Base-by-base conservation (phyloP, 2,113 vertebrate species). In the Microtus montanus region DNA sequence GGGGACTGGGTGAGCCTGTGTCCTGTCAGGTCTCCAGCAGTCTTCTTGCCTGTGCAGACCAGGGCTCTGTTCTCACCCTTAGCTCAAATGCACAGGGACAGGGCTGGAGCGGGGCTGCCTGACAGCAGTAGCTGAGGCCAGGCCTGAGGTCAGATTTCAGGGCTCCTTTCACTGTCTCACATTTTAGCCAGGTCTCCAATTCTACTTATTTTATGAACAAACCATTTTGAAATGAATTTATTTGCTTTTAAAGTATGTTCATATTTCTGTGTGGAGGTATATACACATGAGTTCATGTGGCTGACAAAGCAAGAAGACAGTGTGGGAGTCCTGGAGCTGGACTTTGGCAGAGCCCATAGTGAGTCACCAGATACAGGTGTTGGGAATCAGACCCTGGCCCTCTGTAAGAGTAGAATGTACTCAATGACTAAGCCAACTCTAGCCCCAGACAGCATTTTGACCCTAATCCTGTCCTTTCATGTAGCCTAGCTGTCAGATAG, bases 391-490 rank as follows among this genome's bases (percentile, higher is more conserved):
- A 54, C 52, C 52, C 14, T 58, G 26, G 74, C 47, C 41, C 74
- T 77, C 41, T 77, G 74, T 47, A 47, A 17, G 74, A 47, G 74
- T 10, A 28, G 24, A 54, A 54, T 17, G 12, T 12, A 14, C 41
- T 75, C 38, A 28, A 44, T 0, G 0, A 1, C 73, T 75, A 41
- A 77, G 41, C 41, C 41, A 28, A 15, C 41, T 28, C 74, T 41
- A 75, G 24, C 38, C 41, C 41, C 24, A 47, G 6, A 15, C 11
- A 14, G 41, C 44, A 47, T 44, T 41, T 5, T 4, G 11, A 13
- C 0, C 13, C 5, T 17, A 2, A 44, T 10, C 13, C 4, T n/a
- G 2, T 63, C n/a, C 35, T 12, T 75, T 33, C 54, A 11, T 49
- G 80, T 73, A 33, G 28, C 9, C 11, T 17, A 54, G 15, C 52